Base-by-base conservation (phyloP, 1,140 invertebrate species). In the Acyrthosiphon pisum region DNA sequence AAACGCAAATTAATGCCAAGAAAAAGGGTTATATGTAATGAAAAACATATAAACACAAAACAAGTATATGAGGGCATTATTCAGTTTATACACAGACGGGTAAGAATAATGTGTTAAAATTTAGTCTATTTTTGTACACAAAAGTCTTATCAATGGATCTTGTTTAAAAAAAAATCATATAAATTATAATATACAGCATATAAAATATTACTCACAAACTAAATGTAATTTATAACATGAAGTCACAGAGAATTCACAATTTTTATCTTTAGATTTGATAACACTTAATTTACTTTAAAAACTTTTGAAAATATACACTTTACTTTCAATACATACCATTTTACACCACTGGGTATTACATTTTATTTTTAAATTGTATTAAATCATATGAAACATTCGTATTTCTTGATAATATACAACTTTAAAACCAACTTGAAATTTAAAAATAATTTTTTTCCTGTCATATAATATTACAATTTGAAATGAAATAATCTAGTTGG, bases 21-120 rank as follows among this genome's bases (percentile, higher is more conserved):
- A 88, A n/a, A 88, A 88, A 88, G n/a, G 18, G n/a, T 88, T 50
- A 53, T 53, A 50, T 22, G 8, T 37, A 50, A 14, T 88, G 20
- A 22, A 88, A 88, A 50, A 53, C 18, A 53, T 88, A n/a, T 68
- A 87, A 48, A 46, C 46, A n/a, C 46, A 87, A 86, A 86, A 46
- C n/a, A 41, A 84, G 41, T 44, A 46, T 48, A 86, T 48, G 44
- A 87, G 30, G 9, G 30, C 22, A 26, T 46, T 87, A 30, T 46
- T n/a, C 44, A 87, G 4, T 48, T 48, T 87, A 87, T n/a, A n/a
- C 46, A 20, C 18, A 46, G 30, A 87, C n/a, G 30, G 8, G 30
- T 48, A 87, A 46, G 14, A 26, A 86, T 87, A 87, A 87, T 87
- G 18, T n/a, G 86, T 87, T 50, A 87, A 87, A 87, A 87, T 87